phyloP scores from a whole-genome alignment of 2,797 vertebrate genomes.

The Scolopax bukidnonensis region DNA sequence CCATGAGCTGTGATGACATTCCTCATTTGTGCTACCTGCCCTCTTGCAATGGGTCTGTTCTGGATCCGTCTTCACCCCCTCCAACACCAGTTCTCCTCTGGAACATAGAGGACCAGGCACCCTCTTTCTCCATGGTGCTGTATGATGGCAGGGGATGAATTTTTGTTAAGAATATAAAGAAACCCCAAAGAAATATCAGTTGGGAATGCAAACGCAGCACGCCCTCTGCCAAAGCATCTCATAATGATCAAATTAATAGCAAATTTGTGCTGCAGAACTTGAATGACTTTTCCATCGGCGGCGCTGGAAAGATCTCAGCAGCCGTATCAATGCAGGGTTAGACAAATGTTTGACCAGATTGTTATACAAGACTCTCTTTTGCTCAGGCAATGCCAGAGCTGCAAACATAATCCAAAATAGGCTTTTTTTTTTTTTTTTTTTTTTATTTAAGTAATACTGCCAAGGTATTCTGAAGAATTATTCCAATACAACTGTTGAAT shows the following conservation, averaged over 20 bases:
- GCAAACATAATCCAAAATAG: background rate
- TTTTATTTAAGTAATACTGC: background rate
- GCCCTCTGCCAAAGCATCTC: background rate
- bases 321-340: background rate
- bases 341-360: background rate
- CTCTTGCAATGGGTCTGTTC: accelerated
- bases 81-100: background rate
- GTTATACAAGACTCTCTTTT: background rate
- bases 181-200: background rate
- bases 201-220: background rate
- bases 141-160: background rate
- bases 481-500: background rate
- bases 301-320: background rate
- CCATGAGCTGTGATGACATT: background rate
- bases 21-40: accelerated
- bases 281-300: background rate
- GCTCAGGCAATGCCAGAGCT: background rate
- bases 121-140: background rate
- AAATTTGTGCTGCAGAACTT: background rate
- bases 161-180: background rate
- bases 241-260: background rate
- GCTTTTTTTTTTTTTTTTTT: accelerated
- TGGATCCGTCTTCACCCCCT: no score
- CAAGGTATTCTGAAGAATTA: background rate
- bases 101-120: background rate